Percentiles rank a stretch among this genome's conserved stretches.
phyloP scores from a whole-genome alignment of 2,113 vertebrate genomes.

The Donacobius atricapilla region DNA sequence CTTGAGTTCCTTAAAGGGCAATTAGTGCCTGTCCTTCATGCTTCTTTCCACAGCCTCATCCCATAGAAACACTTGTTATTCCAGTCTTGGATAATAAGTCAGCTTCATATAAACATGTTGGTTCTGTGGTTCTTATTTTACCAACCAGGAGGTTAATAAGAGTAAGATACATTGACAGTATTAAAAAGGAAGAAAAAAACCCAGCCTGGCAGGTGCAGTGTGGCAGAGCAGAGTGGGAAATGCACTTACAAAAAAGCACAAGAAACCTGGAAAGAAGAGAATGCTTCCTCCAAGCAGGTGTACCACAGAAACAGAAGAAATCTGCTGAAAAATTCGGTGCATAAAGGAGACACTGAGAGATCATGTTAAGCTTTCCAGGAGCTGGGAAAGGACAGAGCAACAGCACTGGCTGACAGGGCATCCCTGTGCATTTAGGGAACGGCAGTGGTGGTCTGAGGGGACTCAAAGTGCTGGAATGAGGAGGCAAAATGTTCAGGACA shows the following conservation, averaged over 20 bases:
- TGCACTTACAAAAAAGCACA: not conserved
- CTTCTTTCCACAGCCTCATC: not conserved
- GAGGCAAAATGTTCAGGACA: not conserved
- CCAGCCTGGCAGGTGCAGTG: not conserved
- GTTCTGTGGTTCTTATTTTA: not conserved
- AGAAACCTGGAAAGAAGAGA: not conserved
- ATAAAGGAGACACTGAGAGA: not conserved
- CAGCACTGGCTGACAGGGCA: not conserved
- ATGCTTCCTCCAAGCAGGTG: not conserved
- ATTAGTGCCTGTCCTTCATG: not conserved
- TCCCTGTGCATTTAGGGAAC: not conserved
- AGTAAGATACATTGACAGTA: not conserved
- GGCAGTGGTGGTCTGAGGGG: not conserved
- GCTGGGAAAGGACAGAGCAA: not conserved
- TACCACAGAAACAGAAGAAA: not conserved
- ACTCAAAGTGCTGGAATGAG: rapidly evolving
- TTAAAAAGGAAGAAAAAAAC: not conserved
- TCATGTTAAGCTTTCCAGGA: not conserved
- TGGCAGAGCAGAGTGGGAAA: not conserved
- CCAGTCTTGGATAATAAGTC: not conserved
- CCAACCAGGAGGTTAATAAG: not conserved
- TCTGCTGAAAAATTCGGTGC: not conserved
- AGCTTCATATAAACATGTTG: not conserved
- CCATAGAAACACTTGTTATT: not conserved
- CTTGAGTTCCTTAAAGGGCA: not conserved